A percentile compares a stretch with the other conserved stretches of the same genome.
These are phyloP conservation scores for Seira musarum DNA, from an alignment of 2,888 invertebrate genomes.

Conservation along the genomic window DNA sequence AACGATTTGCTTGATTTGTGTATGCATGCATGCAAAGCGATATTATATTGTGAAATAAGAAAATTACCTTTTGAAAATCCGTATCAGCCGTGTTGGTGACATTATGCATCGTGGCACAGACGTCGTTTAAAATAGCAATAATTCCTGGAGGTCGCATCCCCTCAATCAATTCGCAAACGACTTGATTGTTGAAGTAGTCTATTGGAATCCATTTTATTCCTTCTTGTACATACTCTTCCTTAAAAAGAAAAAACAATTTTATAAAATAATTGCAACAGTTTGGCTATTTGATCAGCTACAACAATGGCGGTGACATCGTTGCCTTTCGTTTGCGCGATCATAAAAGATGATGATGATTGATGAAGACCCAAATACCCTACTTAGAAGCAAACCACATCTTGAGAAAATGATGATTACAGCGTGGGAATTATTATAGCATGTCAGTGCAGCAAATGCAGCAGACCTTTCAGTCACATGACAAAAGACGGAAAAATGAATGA, in stretches of 20 bases:
- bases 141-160: slow-evolving; percentile 78
- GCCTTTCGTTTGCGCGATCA: not conserved
- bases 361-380: too few species aligned
- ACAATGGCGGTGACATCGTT: slow-evolving; percentile 15
- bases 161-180: slow-evolving; percentile 81
- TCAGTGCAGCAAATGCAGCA: too few species aligned
- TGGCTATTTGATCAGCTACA: not conserved
- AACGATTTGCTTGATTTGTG: too few species aligned
- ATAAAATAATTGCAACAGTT: not conserved
- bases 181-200: slow-evolving; percentile 81
- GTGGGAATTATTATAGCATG: too few species aligned
- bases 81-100: slow-evolving; percentile 79
- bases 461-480: too few species aligned
- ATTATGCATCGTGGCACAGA: slow-evolving; percentile 80
- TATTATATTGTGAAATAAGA: too few species aligned
- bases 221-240: slow-evolving; percentile 81
- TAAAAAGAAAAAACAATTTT: too few species aligned
- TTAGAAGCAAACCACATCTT: too few species aligned
- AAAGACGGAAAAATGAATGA: too few species aligned
- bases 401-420: too few species aligned
- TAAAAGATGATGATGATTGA: not conserved
- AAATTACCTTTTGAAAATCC: slow-evolving; percentile 75
- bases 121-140: slow-evolving; percentile 79
- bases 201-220: slow-evolving; percentile 80
- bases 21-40: too few species aligned